These are phyloP conservation scores for Calonectris borealis DNA, from an alignment of 2,113 vertebrate species.

Conservation along the genomic window DNA sequence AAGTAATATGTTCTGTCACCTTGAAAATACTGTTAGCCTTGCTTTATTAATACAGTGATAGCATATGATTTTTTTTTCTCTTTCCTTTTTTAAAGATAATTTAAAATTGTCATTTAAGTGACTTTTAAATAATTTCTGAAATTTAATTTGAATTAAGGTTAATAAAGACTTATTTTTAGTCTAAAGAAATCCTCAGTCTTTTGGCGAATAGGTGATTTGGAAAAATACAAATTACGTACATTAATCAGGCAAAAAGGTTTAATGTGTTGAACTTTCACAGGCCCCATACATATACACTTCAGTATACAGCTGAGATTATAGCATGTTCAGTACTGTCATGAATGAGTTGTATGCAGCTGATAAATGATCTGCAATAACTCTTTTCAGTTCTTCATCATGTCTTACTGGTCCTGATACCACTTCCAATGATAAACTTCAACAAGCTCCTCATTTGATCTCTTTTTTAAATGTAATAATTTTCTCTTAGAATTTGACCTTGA, in stretches of 20 bases:
- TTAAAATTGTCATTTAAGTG: neutral
- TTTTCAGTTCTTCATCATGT: neutral
- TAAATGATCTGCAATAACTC: neutral
- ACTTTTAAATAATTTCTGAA: neutral
- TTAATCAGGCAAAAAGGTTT: neutral
- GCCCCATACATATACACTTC: neutral
- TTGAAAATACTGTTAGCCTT: neutral
- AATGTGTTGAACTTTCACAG: neutral
- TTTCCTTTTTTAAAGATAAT: neutral
- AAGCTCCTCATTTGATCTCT: neutral
- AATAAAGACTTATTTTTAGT: neutral
- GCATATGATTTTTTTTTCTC: neutral
- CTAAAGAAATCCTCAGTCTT: neutral
- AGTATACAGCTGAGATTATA: neutral
- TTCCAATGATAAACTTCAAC: neutral
- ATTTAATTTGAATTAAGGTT: neutral
- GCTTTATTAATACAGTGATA: neutral
- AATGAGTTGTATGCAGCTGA: neutral
- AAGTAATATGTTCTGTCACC: neutral
- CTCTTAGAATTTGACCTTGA: neutral
- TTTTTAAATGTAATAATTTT: neutral
- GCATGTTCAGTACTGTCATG: neutral
- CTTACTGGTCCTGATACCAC: neutral
- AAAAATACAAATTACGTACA: neutral
- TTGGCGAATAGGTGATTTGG: neutral